Evolutionary conservation across 2,888 invertebrate genomes (phyloP), one percentile per base, ranked within the genome.

Genomic region (Mythimna impura): DNA sequence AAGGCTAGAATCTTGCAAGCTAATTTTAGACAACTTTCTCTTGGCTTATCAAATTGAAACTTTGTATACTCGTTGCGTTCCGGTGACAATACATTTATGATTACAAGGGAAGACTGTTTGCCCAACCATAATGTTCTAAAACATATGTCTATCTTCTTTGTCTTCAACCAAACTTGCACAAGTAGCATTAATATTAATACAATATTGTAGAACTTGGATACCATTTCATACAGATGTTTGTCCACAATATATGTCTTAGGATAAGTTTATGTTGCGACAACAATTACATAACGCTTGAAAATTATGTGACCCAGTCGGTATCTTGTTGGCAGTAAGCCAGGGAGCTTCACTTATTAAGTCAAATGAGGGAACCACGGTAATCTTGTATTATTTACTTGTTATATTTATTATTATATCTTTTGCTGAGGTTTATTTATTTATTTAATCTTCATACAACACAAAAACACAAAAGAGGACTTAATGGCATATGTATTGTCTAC

Each of bases 131-230:
- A 40, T 60, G 52, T 43, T 12, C 34, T 36, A 36, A 60, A 47
- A 61, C 50, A 0, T 52, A 8, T 30, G 20, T 50, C 14, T 17
- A 36, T 14, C n/a, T 71, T 54, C 52, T 71, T 36, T 61, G n/a
- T 74, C 61, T n/a, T 20, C 25, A 22, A 47, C 5, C n/a, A 71
- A 78, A 73, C 80, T 79, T 61, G 9, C n/a, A 22, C 12, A 80
- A 80, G 40, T 25, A 64, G 76, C 84, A 85, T 88, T 83, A 77
- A 76, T 84, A 84, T 84, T 82, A 84, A 66, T 73, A 76, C 70
- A 61, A 61, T 82, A 78, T 82, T 78, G 64, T 62, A 61, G 54
- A 82, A 69, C 70, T 78, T 77, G 50, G 76, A 55, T 60, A 82
- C 72, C 73, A 79, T 82, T 79, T 79, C 73, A 79, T 79, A 65